Percentiles rank a stretch among this genome's conserved stretches.
Evolutionary conservation across 1,140 invertebrate species (phyloP).

Genomic region (Bombus polaris): DNA sequence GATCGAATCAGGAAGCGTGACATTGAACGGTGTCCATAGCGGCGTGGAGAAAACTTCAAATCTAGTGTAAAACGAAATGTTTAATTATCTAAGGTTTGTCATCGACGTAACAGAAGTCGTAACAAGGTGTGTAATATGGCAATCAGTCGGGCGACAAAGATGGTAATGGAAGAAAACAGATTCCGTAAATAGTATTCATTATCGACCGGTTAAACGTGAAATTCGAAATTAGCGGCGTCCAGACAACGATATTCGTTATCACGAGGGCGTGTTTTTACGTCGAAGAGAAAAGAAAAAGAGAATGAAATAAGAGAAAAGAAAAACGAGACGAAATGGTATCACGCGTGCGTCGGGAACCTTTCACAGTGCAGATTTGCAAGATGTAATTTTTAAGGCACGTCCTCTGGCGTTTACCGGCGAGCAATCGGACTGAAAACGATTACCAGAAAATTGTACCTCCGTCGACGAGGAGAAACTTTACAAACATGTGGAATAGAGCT

Average conservation of each 20-base stretch:
- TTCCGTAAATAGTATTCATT: conserved; percentile 43
- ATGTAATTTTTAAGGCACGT: conserved; percentile 26
- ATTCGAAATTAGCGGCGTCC: conserved; percentile 28
- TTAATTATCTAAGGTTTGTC: conserved; percentile 40
- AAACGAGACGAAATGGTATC: neutral
- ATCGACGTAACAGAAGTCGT: conserved; percentile 29
- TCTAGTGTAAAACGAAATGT: conserved; percentile 2
- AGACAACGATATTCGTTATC: conserved; percentile 22
- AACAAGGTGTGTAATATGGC: conserved; percentile 22
- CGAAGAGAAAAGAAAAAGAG: too few species aligned
- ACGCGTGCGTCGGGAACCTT: neutral
- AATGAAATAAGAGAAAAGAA: neutral
- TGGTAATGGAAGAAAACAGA: conserved; percentile 14
- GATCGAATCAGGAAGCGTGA: conserved; percentile 31
- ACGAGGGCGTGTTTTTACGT: neutral
- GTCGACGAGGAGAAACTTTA: neutral
- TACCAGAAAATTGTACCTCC: conserved; percentile 6
- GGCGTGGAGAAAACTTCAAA: neutral
- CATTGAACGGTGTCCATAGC: conserved; percentile 27
- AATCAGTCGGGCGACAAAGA: conserved; percentile 18
- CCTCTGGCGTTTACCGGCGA: neutral
- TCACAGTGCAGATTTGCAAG: conserved; percentile 10
- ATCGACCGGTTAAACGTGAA: conserved; percentile 45
- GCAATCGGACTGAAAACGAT: conserved; percentile 19
- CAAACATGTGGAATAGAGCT: neutral